A percentile compares a stretch with the other conserved stretches of the same genome.
These are phyloP conservation scores for Cecropterus lyciades DNA, from an alignment of 1,140 invertebrate genomes.

Conservation along the genomic window DNA sequence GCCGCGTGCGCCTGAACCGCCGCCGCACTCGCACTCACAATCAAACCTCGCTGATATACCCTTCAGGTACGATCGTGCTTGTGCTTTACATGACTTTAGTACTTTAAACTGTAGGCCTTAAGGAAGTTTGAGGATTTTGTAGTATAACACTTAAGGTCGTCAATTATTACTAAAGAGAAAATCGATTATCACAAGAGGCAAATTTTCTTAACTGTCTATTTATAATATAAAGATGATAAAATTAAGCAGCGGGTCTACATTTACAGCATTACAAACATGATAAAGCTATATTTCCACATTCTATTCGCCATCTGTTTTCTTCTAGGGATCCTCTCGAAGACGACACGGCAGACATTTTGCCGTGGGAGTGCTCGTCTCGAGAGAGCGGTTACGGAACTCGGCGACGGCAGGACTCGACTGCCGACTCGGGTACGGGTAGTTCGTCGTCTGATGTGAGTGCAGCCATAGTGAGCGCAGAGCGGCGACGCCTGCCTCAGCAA, in stretches of 20 bases:
- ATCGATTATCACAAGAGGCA: no score
- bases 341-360: conserved; percentile 63
- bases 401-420: conserved; percentile 75
- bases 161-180: no score
- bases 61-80: no score
- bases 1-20: conserved; percentile 86
- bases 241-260: no score
- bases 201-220: no score
- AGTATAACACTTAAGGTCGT: no score
- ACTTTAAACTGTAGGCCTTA: no score
- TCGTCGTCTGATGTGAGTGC: conserved; percentile 90
- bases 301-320: conserved; percentile 18
- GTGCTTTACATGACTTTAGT: no score
- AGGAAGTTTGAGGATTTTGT: no score
- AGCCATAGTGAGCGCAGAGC: conserved; percentile 85
- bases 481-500: conserved; percentile 85
- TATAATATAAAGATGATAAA: no score
- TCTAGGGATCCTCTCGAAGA: conserved; percentile 75
- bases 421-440: conserved; percentile 81
- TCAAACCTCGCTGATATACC: conserved; percentile 68
- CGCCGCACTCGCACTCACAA: conserved; percentile 86
- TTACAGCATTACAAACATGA: no score
- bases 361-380: conserved; percentile 65
- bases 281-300: no score
- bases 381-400: conserved; percentile 59